phyloP scores from a whole-genome alignment of 2,888 invertebrate species.

The Orthosia gothica region DNA sequence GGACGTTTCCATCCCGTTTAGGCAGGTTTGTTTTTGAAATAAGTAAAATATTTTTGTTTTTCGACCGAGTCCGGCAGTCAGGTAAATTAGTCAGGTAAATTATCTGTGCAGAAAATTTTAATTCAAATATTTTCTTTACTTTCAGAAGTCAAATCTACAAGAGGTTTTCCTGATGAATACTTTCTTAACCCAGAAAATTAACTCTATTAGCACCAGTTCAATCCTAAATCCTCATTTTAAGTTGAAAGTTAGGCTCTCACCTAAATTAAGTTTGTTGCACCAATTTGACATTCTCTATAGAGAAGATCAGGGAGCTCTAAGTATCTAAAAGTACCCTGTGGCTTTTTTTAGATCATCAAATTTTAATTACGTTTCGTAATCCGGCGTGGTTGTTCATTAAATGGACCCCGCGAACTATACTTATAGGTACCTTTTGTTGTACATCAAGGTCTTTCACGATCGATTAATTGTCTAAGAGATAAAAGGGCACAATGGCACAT shows the following conservation, averaged over 20 bases:
- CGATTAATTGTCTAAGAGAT: slow-evolving; percentile 11
- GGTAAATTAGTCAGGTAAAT: not conserved
- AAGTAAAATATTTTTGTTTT: not conserved
- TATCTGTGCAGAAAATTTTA: not conserved
- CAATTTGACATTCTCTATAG: not conserved
- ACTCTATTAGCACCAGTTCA: not conserved
- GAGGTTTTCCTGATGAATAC: not conserved
- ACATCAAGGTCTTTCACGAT: slow-evolving; percentile 27
- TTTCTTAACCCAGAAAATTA: not conserved
- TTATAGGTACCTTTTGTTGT: slow-evolving; percentile 16
- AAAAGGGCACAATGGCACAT: not conserved
- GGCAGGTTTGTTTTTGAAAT: not conserved
- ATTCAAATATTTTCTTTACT: slow-evolving; percentile 2
- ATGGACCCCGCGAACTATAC: slow-evolving; percentile 21
- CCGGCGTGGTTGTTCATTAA: slow-evolving; percentile 28
- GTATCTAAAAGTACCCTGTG: not conserved
- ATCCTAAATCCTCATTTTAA: not conserved
- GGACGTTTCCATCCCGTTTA: not conserved
- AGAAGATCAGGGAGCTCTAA: not conserved
- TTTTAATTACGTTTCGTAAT: slow-evolving; percentile 38
- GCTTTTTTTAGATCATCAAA: slow-evolving; percentile 9
- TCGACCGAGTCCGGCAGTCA: too few species aligned
- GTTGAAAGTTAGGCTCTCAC: not conserved
- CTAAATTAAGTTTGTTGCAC: not conserved
- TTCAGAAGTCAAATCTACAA: not conserved